Base-by-base conservation (phyloP, 2,797 vertebrate species). In the Ambastaia sidthimunki region DNA sequence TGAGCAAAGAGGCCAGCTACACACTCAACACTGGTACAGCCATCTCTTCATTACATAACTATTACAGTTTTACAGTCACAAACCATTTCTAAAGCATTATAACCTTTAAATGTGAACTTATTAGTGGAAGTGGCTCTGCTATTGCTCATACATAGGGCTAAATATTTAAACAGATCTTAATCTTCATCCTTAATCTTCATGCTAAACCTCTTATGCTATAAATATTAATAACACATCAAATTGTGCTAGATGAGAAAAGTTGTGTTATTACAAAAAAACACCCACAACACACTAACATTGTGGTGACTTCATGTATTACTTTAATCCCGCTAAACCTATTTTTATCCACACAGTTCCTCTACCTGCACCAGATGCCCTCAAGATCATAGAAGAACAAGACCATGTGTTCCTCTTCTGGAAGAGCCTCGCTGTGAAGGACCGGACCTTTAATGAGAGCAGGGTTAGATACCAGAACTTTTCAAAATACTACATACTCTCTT, bases 381-480 rank as follows among this genome's bases (percentile, higher is more conserved):
- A 99, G 88, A 95, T 99, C 65, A 87, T 99, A 82, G 94, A 94
- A 0, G 98, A 98, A 89, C 96, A 95, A 0, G 96, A 98, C 82
- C 96, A 98, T 0, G 91, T 98, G 76, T 94, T 97, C 86, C 94
- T 99, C 4, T 94, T 98, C 85, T 99, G 98, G 98, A 99, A 98
- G 89, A 99, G 96, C 83, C 92, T 99, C 77, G 96, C 96, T 0
- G 87, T 98, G 78, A 95, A 95, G 83, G 98, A 99, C 82, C 96
- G 92, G 7, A 90, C 92, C 83, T 99, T 98, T 87, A 96, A 96
- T 19, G 97, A 99, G 89, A 98, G 93, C 92, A 91, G 98, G 92
- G 98, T 99, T 85, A 95, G 96, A 52, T 10, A n/a, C n/a, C 9
- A 59, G 55, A 41, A 18, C 21, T 13, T 15, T 2, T 1, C 21